Conservation (phyloP, 2,888 invertebrate genomes). For the Bedellia somnulentella region DNA sequence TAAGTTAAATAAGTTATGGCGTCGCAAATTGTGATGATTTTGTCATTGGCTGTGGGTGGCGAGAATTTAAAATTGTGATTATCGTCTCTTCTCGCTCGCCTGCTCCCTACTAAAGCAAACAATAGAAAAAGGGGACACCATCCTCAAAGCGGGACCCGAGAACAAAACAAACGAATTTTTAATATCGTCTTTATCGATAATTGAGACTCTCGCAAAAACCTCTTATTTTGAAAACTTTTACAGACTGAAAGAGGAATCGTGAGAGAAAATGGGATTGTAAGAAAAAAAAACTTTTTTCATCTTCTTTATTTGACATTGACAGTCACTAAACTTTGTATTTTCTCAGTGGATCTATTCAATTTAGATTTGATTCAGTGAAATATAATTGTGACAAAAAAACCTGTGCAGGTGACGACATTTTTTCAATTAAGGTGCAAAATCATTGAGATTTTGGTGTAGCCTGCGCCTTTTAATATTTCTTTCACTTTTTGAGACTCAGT, state of each 20-base stretch:
- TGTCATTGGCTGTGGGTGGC: constrained; percentile 32
- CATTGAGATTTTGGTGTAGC: constrained; percentile 40
- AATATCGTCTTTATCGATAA: constrained; percentile 61
- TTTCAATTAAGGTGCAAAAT: too few relatives aligned
- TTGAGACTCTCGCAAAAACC: constrained; percentile 58
- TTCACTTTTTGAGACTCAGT: too few relatives aligned
- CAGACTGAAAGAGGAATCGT: constrained; percentile 55
- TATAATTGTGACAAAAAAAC: constrained; percentile 42
- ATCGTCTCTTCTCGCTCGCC: constrained; percentile 39
- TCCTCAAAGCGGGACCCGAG: constrained; percentile 44
- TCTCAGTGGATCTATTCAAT: constrained; percentile 55
- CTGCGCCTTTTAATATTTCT: constrained; percentile 32
- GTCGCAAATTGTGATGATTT: constrained; percentile 50
- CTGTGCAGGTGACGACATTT: constrained; percentile 41
- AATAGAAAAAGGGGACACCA: constrained; percentile 52
- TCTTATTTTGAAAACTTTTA: constrained; percentile 59
- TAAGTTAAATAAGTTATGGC: constrained; percentile 49
- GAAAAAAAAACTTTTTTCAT: constrained; percentile 60
- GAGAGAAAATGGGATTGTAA: constrained; percentile 54
- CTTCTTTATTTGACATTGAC: constrained; percentile 61
- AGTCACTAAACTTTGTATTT: constrained; percentile 55
- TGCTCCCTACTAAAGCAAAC: constrained; percentile 50
- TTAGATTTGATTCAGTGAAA: constrained; percentile 40
- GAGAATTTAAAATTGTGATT: constrained; percentile 55
- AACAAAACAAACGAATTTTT: constrained; percentile 63